Conservation (phyloP, 2,888 invertebrate species). For the Pseudococcus viburni region DNA sequence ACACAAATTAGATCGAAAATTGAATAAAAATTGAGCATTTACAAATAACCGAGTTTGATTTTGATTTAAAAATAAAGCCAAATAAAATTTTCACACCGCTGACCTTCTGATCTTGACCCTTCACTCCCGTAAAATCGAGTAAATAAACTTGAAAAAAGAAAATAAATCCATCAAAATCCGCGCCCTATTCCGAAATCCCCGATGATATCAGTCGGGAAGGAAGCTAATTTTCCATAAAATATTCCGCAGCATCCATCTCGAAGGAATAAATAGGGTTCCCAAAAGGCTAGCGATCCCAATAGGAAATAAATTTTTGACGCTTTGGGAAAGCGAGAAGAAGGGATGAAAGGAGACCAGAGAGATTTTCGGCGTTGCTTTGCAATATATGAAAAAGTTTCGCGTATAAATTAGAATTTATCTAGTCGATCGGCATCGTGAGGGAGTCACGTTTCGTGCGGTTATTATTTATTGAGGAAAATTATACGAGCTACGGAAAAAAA, state of each 20-base stretch:
- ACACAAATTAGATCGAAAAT: too few species aligned
- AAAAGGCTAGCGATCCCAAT: background rate
- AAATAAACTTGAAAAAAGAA: too few species aligned
- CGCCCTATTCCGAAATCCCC: background rate
- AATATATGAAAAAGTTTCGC: background rate
- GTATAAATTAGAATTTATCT: conserved; percentile 14
- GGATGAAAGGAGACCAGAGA: background rate
- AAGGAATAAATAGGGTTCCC: background rate
- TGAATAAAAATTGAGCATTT: too few species aligned
- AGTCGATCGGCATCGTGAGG: background rate
- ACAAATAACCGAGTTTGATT: too few species aligned
- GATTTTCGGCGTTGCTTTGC: background rate
- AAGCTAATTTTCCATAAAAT: background rate
- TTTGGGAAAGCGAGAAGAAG: background rate
- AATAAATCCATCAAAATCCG: background rate
- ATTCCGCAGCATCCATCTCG: background rate
- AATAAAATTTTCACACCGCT: too few species aligned
- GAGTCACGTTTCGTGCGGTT: conserved; percentile 14
- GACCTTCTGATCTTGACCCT: too few species aligned
- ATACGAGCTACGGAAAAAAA: background rate
- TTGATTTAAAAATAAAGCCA: too few species aligned
- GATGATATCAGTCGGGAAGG: background rate
- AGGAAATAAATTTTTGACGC: conserved; percentile 7
- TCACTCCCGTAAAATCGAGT: too few species aligned
- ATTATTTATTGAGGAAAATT: conserved; percentile 14